Conservation (phyloP, 2,113 vertebrate species). For the Oenanthe melanoleuca region DNA sequence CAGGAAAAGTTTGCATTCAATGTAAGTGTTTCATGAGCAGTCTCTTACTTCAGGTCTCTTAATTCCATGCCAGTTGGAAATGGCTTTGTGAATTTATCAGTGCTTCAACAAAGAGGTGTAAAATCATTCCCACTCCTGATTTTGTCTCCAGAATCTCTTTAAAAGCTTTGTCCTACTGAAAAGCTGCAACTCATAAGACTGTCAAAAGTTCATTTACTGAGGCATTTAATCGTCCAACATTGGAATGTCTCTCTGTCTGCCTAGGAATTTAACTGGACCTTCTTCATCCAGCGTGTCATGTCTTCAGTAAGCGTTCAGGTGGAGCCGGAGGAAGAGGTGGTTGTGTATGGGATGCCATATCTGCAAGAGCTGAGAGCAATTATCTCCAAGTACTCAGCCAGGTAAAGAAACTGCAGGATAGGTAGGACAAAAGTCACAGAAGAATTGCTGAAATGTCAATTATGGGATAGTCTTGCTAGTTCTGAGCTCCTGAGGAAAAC, state of each 20-base stretch:
- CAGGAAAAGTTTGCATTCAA: slow-evolving; percentile 85
- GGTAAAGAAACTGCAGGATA: slow-evolving; percentile 70
- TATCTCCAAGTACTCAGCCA: slow-evolving; percentile 82
- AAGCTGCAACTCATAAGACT: neutral
- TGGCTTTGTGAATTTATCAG: neutral
- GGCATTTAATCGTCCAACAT: neutral
- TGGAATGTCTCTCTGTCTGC: neutral
- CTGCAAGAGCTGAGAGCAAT: slow-evolving; percentile 86
- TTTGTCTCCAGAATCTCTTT: neutral
- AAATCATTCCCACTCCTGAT: neutral
- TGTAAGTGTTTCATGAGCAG: slow-evolving; percentile 72
- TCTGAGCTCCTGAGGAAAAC: neutral
- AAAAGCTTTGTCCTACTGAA: neutral
- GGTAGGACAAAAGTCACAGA: neutral
- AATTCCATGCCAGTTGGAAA: neutral
- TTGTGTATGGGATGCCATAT: slow-evolving; percentile 90
- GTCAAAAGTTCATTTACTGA: neutral
- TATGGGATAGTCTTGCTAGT: neutral
- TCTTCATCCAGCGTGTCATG: slow-evolving; percentile 87
- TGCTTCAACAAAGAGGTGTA: neutral
- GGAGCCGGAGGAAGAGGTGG: slow-evolving; percentile 84
- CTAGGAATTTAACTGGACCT: slow-evolving; percentile 95
- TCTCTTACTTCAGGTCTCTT: neutral
- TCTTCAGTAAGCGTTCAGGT: slow-evolving; percentile 82
- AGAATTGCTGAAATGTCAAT: neutral